Evolutionary conservation across 2,888 invertebrate species (phyloP), one percentile per base, ranked within the genome.

Genomic region (Drosophila neutralis): DNA sequence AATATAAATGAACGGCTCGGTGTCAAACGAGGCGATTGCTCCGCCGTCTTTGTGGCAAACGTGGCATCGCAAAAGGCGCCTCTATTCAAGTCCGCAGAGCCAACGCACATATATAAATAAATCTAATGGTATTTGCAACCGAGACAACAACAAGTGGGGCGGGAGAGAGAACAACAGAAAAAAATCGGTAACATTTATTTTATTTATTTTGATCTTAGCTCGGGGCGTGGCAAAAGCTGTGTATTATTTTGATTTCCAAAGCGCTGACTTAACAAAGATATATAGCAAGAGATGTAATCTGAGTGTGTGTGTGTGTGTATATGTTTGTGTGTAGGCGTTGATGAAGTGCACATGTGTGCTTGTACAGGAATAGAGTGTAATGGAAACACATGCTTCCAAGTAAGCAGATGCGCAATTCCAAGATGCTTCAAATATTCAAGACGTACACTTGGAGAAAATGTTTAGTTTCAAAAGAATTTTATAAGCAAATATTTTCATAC

Each of bases 181-280:
- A 53, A 76, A 69, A 80, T 71, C 80, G 61, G 70, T 54, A 70
- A 79, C 83, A 78, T 80, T 78, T 76, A 78, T 78, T 85, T 85
- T 86, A 80, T 85, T 87, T 87, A 85, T 83, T 76, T 59, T 70
- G 66, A 87, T 60, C 73, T 83, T 62, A 53, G 70, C 67, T 31
- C 42, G 29, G 60, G 81, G 87, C 84, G 82, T 76, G 78, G 72
- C 70, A 58, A 63, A 73, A 67, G 69, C 75, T 69, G 73, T 73
- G 76, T 73, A 72, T 88, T 88, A 80, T 87, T 86, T 81, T 89
- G 89, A 84, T 84, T 83, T 86, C 64, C 81, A 83, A 72, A 73
- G 84, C 82, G 79, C 89, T 87, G 84, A 84, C 82, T 75, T 87
- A 89, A 83, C 89, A 83, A 81, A 84, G 84, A 89, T 89, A 69